These are phyloP conservation scores for Polypterus senegalus DNA, from an alignment of 2,113 vertebrate genomes.

Conservation along the genomic window DNA sequence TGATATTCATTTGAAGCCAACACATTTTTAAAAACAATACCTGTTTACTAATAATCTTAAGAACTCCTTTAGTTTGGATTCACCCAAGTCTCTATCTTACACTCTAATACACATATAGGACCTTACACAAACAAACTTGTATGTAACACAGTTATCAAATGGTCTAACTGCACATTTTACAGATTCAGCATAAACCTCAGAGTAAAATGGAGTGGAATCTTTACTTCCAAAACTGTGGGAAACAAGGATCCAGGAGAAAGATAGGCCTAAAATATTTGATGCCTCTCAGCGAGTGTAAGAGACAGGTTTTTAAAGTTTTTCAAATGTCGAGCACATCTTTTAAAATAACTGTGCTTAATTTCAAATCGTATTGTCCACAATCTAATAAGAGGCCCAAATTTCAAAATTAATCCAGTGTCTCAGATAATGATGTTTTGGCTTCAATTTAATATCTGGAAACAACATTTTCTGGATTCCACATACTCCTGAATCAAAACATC, in stretches of 20 bases:
- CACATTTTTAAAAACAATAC: no score
- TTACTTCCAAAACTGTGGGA: slow-evolving; percentile 8
- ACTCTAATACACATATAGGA: no score
- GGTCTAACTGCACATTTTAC: slow-evolving; percentile 13
- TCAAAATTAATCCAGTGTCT: slow-evolving; percentile 18
- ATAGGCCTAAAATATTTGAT: slow-evolving; percentile 16
- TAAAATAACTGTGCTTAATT: slow-evolving; percentile 12
- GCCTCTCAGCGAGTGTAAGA: slow-evolving; percentile 16
- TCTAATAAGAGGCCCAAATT: slow-evolving; percentile 21
- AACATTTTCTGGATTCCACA: slow-evolving; percentile 22
- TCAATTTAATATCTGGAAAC: slow-evolving; percentile 13
- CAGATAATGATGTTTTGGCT: slow-evolving; percentile 18
- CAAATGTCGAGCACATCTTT: slow-evolving; percentile 16
- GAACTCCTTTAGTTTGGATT: no score
- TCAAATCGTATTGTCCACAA: slow-evolving; percentile 22
- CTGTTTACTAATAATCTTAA: no score
- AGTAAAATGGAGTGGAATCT: slow-evolving; percentile 13
- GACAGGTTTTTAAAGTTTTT: slow-evolving; percentile 18
- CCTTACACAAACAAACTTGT: no score
- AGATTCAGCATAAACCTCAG: slow-evolving; percentile 13
- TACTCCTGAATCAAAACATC: slow-evolving; percentile 25
- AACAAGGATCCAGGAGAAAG: slow-evolving; percentile 12
- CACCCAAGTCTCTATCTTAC: no score
- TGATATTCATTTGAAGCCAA: no score
- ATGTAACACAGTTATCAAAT: background rate